phyloP scores from a whole-genome alignment of 1,140 invertebrate genomes.

The Leguminivora glycinivorella region DNA sequence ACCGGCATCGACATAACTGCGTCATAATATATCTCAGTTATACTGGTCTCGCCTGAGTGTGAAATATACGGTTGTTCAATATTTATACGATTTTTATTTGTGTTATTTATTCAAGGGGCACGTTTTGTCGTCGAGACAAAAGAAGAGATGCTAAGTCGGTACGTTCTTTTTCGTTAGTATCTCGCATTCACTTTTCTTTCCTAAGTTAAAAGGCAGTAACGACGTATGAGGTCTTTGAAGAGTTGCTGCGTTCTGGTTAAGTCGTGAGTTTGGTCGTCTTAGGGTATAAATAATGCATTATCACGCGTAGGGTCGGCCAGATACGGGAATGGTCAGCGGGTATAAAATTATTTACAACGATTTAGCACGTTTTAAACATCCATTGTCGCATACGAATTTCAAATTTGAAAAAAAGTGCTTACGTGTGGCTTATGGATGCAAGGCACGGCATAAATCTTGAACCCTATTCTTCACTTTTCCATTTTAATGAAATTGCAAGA shows the following conservation, averaged over 20 bases:
- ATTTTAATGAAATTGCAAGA: no score
- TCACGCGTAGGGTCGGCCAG: slow-evolving; percentile 60
- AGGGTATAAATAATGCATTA: slow-evolving; percentile 77
- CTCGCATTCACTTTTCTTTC: slow-evolving; percentile 65
- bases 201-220: background rate
- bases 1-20: slow-evolving; percentile 51
- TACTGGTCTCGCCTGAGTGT: slow-evolving; percentile 61
- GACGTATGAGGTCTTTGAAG: background rate
- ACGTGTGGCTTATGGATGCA: slow-evolving; percentile 13
- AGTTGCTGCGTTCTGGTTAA: background rate
- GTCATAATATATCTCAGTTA: slow-evolving; percentile 73
- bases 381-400: slow-evolving; percentile 42
- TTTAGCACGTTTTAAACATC: slow-evolving; percentile 38
- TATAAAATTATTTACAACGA: slow-evolving; percentile 34
- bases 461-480: no score
- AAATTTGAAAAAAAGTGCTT: slow-evolving; percentile 35
- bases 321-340: slow-evolving; percentile 42
- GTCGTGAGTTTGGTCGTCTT: slow-evolving; percentile 47
- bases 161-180: slow-evolving; percentile 65
- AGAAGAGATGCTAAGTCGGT: slow-evolving; percentile 44
- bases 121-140: slow-evolving; percentile 69
- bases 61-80: slow-evolving; percentile 72
- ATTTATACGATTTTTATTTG: slow-evolving; percentile 74
- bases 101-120: slow-evolving; percentile 71
- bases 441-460: background rate